Evolutionary conservation across 2,888 invertebrate species (phyloP).

Genomic region (Atrina japonica): DNA sequence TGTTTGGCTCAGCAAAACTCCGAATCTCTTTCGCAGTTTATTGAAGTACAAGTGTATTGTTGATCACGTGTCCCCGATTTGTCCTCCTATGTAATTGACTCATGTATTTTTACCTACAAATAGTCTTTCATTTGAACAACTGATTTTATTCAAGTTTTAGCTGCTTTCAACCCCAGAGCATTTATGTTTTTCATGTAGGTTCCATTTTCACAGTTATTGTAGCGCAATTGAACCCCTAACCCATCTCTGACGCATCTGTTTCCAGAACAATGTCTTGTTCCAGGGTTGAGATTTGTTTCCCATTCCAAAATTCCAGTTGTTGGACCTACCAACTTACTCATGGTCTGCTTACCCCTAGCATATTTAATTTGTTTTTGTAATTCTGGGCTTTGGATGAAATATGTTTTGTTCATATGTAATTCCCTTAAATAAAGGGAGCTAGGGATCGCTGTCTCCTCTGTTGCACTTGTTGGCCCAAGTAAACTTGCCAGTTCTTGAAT

Average conservation of each 20-base stretch:
- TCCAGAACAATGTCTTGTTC: conserved; percentile 2
- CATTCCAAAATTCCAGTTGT: conserved; percentile 18
- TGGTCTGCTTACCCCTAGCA: conserved; percentile 19
- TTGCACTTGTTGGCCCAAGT: conserved; percentile 2
- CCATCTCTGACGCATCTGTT: conserved; percentile 17
- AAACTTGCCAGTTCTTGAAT: conserved; percentile 21
- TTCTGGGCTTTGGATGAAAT: conserved; percentile 7
- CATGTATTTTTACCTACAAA: conserved; percentile 11
- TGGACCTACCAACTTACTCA: conserved; percentile 17
- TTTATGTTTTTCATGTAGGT: conserved; percentile 21
- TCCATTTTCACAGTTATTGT: conserved; percentile 8
- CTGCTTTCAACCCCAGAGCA: conserved; percentile 17
- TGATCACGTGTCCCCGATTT: conserved; percentile 17
- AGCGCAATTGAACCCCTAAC: conserved; percentile 22
- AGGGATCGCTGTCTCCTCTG: conserved; percentile 8
- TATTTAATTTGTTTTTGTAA: conserved; percentile 1
- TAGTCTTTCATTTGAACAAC: neutral
- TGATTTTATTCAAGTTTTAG: conserved; percentile 1
- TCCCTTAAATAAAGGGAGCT: conserved; percentile 17
- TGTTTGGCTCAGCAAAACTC: neutral
- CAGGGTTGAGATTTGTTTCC: conserved; percentile 21
- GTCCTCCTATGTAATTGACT: conserved; percentile 13
- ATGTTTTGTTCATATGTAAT: conserved; percentile 18
- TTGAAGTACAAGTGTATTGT: conserved; percentile 3
- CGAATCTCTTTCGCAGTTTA: neutral